These are phyloP conservation scores for Lasiommata megera DNA, from an alignment of 2,888 invertebrate genomes.

Conservation along the genomic window DNA sequence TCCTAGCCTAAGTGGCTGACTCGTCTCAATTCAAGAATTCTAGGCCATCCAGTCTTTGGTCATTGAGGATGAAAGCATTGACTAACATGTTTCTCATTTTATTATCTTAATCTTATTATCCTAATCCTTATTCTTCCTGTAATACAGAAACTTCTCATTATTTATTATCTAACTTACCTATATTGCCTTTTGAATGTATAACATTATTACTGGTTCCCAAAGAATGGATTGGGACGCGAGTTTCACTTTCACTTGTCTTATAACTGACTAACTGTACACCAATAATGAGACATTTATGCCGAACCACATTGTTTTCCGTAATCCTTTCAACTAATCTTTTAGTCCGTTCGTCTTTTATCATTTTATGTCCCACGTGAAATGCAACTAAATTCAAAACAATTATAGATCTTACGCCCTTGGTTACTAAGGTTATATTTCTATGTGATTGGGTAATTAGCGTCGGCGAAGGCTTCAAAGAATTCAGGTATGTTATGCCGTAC, in stretches of 20 bases:
- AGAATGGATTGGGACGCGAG: conserved; percentile 1
- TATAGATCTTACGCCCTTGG: not conserved
- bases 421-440: conserved; percentile 1
- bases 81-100: not conserved
- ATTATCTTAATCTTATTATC: not conserved
- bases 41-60: conserved; percentile 1
- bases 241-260: conserved; percentile 4
- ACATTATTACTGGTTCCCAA: not conserved
- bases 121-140: not conserved
- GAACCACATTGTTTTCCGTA: conserved; percentile 19
- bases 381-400: not conserved
- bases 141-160: not conserved
- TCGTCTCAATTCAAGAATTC: not conserved
- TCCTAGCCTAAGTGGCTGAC: not conserved
- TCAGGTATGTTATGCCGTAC: conserved; percentile 24
- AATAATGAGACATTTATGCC: conserved; percentile 19
- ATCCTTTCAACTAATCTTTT: conserved; percentile 10
- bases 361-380: conserved; percentile 12
- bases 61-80: not conserved
- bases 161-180: not conserved
- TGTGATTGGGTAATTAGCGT: not conserved
- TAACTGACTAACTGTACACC: conserved; percentile 15
- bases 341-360: conserved; percentile 12
- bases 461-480: conserved; percentile 33
- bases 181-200: not conserved